Evolutionary conservation across 2,888 invertebrate species (phyloP), one percentile per base, ranked within the genome.

Genomic region (Phragmatobia fuliginosa): DNA sequence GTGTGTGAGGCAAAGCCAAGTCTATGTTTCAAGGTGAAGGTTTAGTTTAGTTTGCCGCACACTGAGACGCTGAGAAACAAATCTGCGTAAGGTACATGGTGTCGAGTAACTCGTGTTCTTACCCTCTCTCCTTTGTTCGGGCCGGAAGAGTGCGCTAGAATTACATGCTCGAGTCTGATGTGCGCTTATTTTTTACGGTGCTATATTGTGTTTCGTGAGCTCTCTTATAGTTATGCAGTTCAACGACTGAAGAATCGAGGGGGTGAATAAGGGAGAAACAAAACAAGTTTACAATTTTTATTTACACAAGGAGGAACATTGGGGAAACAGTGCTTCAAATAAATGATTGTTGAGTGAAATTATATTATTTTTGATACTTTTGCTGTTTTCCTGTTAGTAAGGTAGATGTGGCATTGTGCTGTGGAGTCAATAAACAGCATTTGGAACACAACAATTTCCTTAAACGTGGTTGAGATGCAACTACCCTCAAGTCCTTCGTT

Each of bases 81-180:
- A 94, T 94, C 94, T 94, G 95, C 93, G 94, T 94, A 91, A 93
- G 94, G 94, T 91, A 91, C 92, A 87, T 92, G 94, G 95, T 94
- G 95, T 95, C 94, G 94, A 94, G 94, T 95, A 94, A 95, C 94
- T 94, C 95, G 94, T 94, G 95, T 95, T 94, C 94, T 94, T 94
- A 94, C 94, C 94, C 95, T 94, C 94, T 92, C 94, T 93, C 92
- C 92, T 94, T 95, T 95, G 95, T 95, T 93, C 92, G 91, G 89
- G 91, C 92, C 95, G 95, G 95, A 95, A 95, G 95, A 94, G 94
- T 93, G 92, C 93, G 94, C 95, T 95, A 95, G 94, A 95, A 95
- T 95, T 95, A 95, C 95, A 95, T 94, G 94, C 94, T 94, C 91
- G 88, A 94, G 90, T 92, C 94, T 95, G 94, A 95, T 95, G 94